Evolutionary conservation across 2,888 invertebrate genomes (phyloP).

Genomic region (Cenopis cana): DNA sequence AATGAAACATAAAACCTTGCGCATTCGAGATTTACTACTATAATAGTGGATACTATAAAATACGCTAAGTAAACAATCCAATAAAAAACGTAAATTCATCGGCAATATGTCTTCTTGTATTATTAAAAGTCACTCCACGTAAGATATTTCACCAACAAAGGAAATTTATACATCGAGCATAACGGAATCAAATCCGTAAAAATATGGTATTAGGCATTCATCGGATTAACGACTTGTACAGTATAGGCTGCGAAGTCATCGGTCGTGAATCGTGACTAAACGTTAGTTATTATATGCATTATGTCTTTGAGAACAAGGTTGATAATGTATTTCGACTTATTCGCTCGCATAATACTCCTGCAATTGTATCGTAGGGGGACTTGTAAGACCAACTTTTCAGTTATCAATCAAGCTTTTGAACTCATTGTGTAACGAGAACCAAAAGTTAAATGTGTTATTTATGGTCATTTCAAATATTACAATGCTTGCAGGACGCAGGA

Average conservation of each 20-base stretch:
- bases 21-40: slow-evolving; percentile 1
- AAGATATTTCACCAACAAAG: neutral
- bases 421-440: slow-evolving; percentile 20
- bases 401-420: slow-evolving; percentile 34
- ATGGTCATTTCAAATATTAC: slow-evolving; percentile 17
- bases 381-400: slow-evolving; percentile 15
- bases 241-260: neutral
- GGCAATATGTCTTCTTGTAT: slow-evolving; percentile 5
- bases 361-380: slow-evolving; percentile 4
- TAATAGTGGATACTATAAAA: slow-evolving; percentile 9
- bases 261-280: neutral
- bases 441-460: slow-evolving; percentile 36
- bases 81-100: slow-evolving; percentile 20
- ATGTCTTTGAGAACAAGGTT: neutral
- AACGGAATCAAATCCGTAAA: slow-evolving; percentile 21
- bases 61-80: slow-evolving; percentile 6
- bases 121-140: neutral
- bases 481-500: slow-evolving; percentile 1
- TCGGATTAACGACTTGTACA: neutral
- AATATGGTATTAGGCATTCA: slow-evolving; percentile 10
- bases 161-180: neutral
- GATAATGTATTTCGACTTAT: neutral
- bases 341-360: neutral
- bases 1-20: slow-evolving; percentile 9
- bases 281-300: neutral